Evolutionary conservation across 2,888 invertebrate species (phyloP).

Genomic region (Pycnomerus fuliginosus): DNA sequence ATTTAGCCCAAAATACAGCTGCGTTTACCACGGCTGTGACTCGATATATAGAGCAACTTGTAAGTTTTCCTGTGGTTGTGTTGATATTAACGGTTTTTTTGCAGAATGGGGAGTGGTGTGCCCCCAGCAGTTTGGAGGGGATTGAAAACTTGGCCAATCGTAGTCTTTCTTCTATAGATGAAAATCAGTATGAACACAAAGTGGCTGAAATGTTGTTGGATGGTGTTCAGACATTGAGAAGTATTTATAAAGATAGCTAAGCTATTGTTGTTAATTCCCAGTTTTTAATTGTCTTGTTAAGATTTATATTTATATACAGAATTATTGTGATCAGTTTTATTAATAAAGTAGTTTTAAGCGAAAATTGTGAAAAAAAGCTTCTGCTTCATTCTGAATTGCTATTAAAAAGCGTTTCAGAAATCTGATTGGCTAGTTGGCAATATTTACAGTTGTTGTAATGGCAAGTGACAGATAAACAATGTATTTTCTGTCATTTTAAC

Average conservation of each 20-base stretch:
- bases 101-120: neutral
- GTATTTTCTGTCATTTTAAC: too few relatives aligned
- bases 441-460: too few relatives aligned
- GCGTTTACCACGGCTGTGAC: conserved; percentile 76
- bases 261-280: neutral
- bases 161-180: conserved; percentile 50
- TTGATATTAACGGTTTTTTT: too few relatives aligned
- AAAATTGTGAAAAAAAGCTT: too few relatives aligned
- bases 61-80: conserved; percentile 46
- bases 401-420: too few relatives aligned
- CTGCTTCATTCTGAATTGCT: too few relatives aligned
- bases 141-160: conserved; percentile 38
- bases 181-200: conserved; percentile 45
- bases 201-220: conserved; percentile 56
- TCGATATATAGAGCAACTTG: conserved; percentile 71
- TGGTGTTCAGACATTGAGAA: conserved; percentile 50
- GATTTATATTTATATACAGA: neutral
- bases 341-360: too few relatives aligned
- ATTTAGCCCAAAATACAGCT: conserved; percentile 67
- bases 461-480: too few relatives aligned
- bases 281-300: neutral
- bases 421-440: too few relatives aligned
- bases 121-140: neutral
- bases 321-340: too few relatives aligned
- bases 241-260: conserved; percentile 45